Conservation (phyloP, 2,797 vertebrate species). For the Prionace glauca region DNA sequence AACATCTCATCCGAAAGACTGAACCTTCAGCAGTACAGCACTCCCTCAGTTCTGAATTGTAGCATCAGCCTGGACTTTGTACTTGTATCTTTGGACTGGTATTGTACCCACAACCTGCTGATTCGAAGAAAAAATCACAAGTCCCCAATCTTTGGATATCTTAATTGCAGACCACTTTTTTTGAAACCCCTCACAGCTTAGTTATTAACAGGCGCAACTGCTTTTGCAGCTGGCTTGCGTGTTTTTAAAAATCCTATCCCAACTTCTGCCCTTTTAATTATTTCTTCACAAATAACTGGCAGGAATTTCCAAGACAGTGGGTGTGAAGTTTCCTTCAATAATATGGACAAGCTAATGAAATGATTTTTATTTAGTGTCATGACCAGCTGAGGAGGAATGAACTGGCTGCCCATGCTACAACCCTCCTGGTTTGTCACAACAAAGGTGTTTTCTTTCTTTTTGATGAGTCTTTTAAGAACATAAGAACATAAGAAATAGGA, state of each 20-base stretch:
- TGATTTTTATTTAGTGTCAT: too few species aligned
- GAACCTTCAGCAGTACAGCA: background rate
- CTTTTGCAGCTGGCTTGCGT: background rate
- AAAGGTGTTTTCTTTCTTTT: too few species aligned
- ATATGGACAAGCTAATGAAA: too few species aligned
- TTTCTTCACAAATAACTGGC: background rate
- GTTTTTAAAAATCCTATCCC: background rate
- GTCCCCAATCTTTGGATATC: background rate
- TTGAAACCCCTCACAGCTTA: background rate
- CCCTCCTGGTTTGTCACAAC: too few species aligned
- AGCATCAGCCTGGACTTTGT: background rate
- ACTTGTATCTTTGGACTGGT: background rate
- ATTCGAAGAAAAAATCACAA: background rate
- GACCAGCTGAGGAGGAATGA: too few species aligned
- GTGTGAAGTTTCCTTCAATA: too few species aligned
- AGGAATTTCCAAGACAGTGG: too few species aligned
- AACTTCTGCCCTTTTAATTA: background rate
- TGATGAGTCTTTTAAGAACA: too few species aligned
- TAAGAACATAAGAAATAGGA: too few species aligned
- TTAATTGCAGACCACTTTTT: background rate
- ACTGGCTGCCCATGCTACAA: too few species aligned
- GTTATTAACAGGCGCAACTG: background rate
- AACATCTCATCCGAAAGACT: background rate
- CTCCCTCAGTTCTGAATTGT: background rate
- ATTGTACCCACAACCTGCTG: background rate